Percentiles rank a stretch among this genome's conserved stretches.
Conservation (phyloP, 2,888 invertebrate genomes). For the Drosophila barbarae region DNA sequence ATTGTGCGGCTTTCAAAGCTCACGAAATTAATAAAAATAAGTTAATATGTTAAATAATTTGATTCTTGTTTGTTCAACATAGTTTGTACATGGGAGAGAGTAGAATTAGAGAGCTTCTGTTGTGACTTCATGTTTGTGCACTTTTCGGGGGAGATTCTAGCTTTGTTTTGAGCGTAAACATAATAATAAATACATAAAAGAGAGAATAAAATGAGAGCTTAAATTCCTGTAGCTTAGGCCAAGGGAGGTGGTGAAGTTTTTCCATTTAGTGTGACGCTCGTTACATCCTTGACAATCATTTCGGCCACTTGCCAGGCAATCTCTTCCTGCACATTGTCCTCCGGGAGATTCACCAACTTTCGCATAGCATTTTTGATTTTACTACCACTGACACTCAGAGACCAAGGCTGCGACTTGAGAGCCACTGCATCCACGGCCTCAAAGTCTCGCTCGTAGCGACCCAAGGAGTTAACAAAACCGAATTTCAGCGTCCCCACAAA, state of each 20-base stretch:
- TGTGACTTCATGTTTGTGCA: constrained; percentile 33
- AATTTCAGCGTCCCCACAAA: constrained; percentile 86
- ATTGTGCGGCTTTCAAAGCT: constrained; percentile 30
- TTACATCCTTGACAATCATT: constrained; percentile 97
- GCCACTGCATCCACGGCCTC: constrained; percentile 80
- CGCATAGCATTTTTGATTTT: constrained; percentile 83
- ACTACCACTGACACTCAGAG: constrained; percentile 50
- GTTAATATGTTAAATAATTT: constrained; percentile 22
- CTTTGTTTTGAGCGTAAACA: constrained; percentile 58
- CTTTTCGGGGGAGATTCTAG: constrained; percentile 34
- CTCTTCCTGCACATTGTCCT: constrained; percentile 95
- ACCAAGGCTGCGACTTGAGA: constrained; percentile 75
- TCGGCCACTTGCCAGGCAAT: constrained; percentile 98
- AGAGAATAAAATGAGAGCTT: constrained; percentile 9
- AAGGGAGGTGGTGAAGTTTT: constrained; percentile 7
- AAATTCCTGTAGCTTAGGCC: constrained; percentile 23
- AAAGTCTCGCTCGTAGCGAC: constrained; percentile 94
- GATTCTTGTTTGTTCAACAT: constrained; percentile 25
- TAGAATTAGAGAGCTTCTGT: constrained; percentile 30
- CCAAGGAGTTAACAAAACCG: constrained; percentile 92
- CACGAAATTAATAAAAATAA: constrained; percentile 19
- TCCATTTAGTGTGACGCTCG: constrained; percentile 85
- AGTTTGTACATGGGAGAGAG: constrained; percentile 36
- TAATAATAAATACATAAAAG: constrained; percentile 22
- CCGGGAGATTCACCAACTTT: constrained; percentile 89